These are phyloP conservation scores for Aplidium turbinatum DNA, from an alignment of 23 tunicate genomes.

Conservation along the genomic window DNA sequence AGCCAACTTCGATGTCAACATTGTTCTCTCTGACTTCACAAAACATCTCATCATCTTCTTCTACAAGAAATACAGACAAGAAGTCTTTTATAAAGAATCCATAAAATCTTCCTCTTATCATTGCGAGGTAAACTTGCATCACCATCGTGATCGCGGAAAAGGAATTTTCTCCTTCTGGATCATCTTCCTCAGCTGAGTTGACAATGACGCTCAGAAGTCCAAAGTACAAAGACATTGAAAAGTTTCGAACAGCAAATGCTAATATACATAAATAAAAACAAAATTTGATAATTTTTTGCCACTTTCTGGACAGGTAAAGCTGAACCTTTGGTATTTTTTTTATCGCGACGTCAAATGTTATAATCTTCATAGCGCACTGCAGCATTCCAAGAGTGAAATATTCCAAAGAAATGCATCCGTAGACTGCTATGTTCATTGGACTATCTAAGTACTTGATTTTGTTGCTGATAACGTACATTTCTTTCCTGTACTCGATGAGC, in stretches of 20 bases:
- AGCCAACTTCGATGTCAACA: neutral
- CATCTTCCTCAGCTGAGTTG: neutral
- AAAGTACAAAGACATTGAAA: constrained; percentile 42
- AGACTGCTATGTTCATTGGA: neutral
- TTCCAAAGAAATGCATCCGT: constrained; percentile 9
- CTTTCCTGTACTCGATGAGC: neutral
- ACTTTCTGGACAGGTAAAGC: neutral
- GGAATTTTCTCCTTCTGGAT: neutral
- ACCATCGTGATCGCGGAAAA: constrained; percentile 19
- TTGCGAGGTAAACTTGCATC: constrained; percentile 40
- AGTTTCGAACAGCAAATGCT: constrained; percentile 32
- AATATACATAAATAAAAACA: neutral
- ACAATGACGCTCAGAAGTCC: constrained; percentile 24
- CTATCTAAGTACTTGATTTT: neutral
- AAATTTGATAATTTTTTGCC: neutral
- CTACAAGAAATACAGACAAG: constrained; percentile 28
- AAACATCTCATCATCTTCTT: constrained; percentile 37
- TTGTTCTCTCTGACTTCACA: neutral
- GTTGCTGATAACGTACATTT: neutral
- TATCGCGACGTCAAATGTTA: constrained; percentile 1
- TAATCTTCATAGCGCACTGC: constrained; percentile 26
- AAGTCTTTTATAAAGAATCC: constrained; percentile 40
- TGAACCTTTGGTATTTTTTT: neutral
- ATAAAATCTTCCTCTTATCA: constrained; percentile 41
- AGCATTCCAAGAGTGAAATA: constrained; percentile 25